These are phyloP conservation scores for Halcyon chelicuti DNA, from an alignment of 2,797 vertebrate species.

Conservation along the genomic window DNA sequence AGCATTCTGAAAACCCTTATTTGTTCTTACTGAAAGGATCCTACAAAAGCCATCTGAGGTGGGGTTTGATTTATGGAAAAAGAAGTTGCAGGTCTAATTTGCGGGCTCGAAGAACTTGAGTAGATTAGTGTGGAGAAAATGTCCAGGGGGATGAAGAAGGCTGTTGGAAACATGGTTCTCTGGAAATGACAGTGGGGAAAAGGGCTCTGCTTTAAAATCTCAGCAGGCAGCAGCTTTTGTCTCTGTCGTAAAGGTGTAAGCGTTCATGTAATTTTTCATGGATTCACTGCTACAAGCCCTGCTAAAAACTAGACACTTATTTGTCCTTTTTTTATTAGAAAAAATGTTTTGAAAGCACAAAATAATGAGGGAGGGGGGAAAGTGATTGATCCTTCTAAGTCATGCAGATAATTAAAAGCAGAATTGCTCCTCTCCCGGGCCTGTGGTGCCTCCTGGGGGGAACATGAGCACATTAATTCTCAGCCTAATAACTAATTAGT, in stretches of 20 bases:
- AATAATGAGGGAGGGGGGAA: neutral
- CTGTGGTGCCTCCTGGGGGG: neutral
- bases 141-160: neutral
- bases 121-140: neutral
- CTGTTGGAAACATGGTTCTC: neutral
- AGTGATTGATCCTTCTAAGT: neutral
- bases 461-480: neutral
- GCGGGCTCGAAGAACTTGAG: accelerated
- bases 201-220: neutral
- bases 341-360: neutral
- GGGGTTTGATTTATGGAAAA: neutral
- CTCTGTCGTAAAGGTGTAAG: neutral
- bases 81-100: neutral
- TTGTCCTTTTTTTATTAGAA: neutral
- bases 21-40: neutral
- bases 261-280: neutral
- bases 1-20: neutral
- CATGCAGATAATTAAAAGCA: neutral
- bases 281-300: neutral
- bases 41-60: neutral
- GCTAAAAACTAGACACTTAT: neutral
- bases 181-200: neutral
- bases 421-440: neutral
- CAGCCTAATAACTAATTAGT: neutral
- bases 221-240: neutral